Conservation (phyloP, 2,888 invertebrate species). For the Eubasilissa splendida region DNA sequence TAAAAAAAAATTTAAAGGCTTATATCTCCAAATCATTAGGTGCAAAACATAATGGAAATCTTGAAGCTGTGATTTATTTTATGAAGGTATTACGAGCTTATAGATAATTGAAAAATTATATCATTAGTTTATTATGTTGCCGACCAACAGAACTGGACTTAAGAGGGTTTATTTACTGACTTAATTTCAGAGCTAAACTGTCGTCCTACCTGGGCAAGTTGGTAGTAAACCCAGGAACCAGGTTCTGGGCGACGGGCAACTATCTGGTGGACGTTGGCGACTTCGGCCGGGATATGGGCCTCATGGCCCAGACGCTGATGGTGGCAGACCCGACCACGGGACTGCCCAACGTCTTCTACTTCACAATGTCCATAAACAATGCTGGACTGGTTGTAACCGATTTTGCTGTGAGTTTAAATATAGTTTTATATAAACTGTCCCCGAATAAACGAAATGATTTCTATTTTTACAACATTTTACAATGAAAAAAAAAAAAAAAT, state of each 20-base stretch:
- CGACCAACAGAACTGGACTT: too few relatives aligned
- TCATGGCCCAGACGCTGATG: conserved; percentile 74
- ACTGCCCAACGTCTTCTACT: conserved; percentile 76
- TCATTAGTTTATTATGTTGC: too few relatives aligned
- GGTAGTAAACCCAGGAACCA: conserved; percentile 70
- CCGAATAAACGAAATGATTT: too few relatives aligned
- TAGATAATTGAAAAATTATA: neutral
- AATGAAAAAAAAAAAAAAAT: too few relatives aligned
- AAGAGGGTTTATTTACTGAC: neutral
- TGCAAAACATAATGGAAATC: too few relatives aligned
- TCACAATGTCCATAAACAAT: conserved; percentile 73
- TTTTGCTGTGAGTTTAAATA: conserved; percentile 69
- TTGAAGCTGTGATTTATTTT: too few relatives aligned
- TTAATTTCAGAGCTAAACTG: conserved; percentile 72
- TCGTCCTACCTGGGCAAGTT: conserved; percentile 78
- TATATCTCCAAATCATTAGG: too few relatives aligned
- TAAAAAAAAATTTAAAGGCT: too few relatives aligned
- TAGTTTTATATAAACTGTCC: too few relatives aligned
- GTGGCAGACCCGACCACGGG: conserved; percentile 79
- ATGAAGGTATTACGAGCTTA: too few relatives aligned
- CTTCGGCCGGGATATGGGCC: conserved; percentile 74
- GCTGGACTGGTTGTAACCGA: conserved; percentile 74
- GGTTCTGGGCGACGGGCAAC: conserved; percentile 81
- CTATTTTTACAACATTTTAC: too few relatives aligned
- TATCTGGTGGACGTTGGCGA: conserved; percentile 81